Percentiles rank a stretch among this genome's conserved stretches.
Conservation (phyloP, 2,797 vertebrate species). For the Malurus splendens region DNA sequence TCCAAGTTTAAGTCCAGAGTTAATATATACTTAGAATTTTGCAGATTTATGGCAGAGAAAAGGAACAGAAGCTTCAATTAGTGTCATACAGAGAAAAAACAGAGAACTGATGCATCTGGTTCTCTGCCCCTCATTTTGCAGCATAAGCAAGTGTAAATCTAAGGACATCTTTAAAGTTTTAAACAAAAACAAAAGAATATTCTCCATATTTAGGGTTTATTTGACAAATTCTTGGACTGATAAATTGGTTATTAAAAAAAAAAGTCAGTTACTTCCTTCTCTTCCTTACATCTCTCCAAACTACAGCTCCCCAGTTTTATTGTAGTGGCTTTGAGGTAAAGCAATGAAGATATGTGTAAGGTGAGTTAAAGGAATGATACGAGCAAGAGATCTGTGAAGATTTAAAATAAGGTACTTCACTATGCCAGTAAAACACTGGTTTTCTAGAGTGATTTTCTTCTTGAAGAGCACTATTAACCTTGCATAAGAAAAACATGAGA, state of each 20-base stretch:
- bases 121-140: background rate
- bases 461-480: background rate
- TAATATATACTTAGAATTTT: background rate
- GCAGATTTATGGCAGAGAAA: background rate
- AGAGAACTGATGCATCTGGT: background rate
- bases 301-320: background rate
- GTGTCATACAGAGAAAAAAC: background rate
- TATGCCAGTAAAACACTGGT: background rate
- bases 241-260: background rate
- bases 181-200: background rate
- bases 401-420: background rate
- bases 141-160: background rate
- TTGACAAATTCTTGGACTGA: background rate
- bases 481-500: background rate
- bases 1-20: background rate
- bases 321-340: background rate
- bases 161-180: background rate
- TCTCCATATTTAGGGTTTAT: background rate
- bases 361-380: background rate
- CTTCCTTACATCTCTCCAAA: background rate
- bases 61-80: background rate
- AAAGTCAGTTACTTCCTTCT: background rate
- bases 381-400: background rate
- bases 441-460: background rate
- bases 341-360: background rate